phyloP scores from a whole-genome alignment of 1,140 invertebrate genomes.

The Polypedilum vanderplanki region DNA sequence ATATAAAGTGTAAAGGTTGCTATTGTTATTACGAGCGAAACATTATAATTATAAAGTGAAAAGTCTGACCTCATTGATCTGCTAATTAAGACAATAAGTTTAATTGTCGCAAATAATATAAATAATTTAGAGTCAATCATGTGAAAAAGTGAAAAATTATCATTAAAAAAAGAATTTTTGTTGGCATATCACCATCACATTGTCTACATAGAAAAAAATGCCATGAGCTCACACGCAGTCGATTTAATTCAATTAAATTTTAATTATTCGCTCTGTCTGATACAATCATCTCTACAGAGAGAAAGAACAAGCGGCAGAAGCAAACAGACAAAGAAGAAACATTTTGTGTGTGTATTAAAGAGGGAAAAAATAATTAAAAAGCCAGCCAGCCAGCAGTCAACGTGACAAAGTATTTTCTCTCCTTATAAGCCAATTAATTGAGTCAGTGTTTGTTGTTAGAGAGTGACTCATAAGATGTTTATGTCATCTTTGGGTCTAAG shows the following conservation, averaged over 20 bases:
- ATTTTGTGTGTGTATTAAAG: background rate
- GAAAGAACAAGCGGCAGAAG: background rate
- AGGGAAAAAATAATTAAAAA: background rate
- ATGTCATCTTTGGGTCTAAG: too few relatives aligned
- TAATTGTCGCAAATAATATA: background rate
- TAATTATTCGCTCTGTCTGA: conserved; percentile 11
- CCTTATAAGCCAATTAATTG: background rate
- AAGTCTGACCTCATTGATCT: background rate
- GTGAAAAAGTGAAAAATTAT: background rate
- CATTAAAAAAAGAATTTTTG: background rate
- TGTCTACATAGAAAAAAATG: background rate
- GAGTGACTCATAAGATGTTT: background rate
- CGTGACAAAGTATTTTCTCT: background rate
- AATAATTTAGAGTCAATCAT: background rate
- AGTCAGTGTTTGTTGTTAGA: background rate
- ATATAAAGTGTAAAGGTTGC: background rate
- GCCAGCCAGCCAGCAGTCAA: background rate
- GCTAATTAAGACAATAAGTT: conserved; percentile 13
- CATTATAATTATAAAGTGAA: conserved; percentile 16
- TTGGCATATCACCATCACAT: background rate
- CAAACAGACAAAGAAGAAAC: background rate
- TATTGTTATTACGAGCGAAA: background rate
- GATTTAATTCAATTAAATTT: conserved; percentile 20
- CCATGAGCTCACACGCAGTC: conserved; percentile 1
- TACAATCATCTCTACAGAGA: conserved; percentile 1